A percentile compares a stretch with the other conserved stretches of the same genome.
Evolutionary conservation across 1,140 invertebrate genomes (phyloP).

Genomic region (Globodera ellingtonae): DNA sequence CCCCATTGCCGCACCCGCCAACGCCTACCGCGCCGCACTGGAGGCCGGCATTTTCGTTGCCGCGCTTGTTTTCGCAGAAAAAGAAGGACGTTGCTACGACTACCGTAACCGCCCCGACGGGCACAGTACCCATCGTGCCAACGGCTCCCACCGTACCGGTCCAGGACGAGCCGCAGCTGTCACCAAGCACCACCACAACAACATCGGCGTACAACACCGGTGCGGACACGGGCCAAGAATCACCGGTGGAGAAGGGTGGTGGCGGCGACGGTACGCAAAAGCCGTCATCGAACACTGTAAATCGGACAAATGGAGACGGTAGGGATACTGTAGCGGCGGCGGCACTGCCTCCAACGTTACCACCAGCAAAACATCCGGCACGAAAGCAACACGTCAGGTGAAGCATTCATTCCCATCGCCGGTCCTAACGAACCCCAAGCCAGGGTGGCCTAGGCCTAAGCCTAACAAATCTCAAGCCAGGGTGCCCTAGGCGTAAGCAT

Average conservation of each 20-base stretch:
- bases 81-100: not conserved
- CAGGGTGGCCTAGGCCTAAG: no score
- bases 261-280: not conserved
- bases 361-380: not conserved
- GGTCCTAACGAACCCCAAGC: no score
- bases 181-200: conserved; percentile 3
- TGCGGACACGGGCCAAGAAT: conserved; percentile 20
- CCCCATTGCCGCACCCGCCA: not conserved
- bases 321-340: not conserved
- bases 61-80: not conserved
- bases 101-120: no score
- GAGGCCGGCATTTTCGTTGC: not conserved
- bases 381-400: not conserved
- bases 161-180: not conserved
- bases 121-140: not conserved
- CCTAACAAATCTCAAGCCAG: no score
- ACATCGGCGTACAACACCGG: conserved; percentile 18
- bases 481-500: no score
- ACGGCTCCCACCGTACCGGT: not conserved
- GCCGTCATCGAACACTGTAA: not conserved
- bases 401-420: no score
- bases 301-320: not conserved
- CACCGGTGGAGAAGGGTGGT: not conserved
- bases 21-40: not conserved
- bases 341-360: not conserved